Base-by-base conservation (phyloP, 2,797 vertebrate genomes). In the Heteromormyrus szaboi region DNA sequence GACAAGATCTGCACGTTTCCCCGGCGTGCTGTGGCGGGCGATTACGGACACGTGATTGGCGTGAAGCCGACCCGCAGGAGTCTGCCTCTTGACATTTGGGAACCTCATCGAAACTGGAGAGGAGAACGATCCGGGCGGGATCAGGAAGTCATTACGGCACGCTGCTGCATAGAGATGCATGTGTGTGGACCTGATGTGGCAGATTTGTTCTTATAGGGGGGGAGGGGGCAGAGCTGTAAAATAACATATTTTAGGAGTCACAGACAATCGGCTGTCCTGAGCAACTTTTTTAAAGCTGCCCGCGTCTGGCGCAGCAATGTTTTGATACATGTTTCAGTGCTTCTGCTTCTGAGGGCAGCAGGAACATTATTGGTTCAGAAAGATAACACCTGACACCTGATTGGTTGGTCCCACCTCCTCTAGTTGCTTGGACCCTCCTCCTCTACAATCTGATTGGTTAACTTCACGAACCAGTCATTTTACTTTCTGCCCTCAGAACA, bases 71-170 rank as follows among this genome's bases (percentile, higher is more conserved):
- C 89, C 90, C 88, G 83, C 90, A 89, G 50, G 11, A 76, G 91
- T 88, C 92, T 92, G 90, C 90, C 91, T 92, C 91, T 90, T 95
- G 95, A 94, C 95, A 95, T 96, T 96, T 94, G 91, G 91, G 8
- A 93, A 92, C 90, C 93, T 95, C 93, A 95, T 96, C 94, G 95
- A 95, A 94, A 88, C 37, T 86, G 89, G 90, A 90, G 88, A 88
- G 88, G 91, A 91, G 91, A 92, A 92, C 89, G 91, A 93, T 91
- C 89, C 89, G 76, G 85, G 56, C 79, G 44, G 87, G 91, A 91
- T 93, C 93, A 93, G 90, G 81, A 76, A 85, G 89, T 93, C 86
- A 90, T 92, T 92, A 91, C 86, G 90, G 89, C 29, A 89, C 59
- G 81, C 72, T 72, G 81, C 88, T 89, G 19, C 89, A 53, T 33